A percentile compares a stretch with the other conserved stretches of the same genome.
Conservation (phyloP, 2,888 invertebrate genomes). For the Microctonus brassicae region DNA sequence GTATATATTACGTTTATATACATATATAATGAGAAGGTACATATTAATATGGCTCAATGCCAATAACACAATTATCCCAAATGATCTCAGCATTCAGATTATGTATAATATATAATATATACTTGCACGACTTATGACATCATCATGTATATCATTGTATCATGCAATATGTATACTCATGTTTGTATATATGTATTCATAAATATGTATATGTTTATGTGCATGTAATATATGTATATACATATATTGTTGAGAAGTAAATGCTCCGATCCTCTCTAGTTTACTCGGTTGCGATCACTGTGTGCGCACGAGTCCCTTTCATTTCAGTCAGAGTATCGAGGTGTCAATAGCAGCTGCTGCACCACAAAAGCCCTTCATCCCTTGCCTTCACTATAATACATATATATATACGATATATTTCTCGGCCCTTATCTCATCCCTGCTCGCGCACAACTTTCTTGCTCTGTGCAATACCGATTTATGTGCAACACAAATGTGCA, state of each 20-base stretch:
- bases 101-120: background rate
- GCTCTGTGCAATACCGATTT: too few relatives aligned
- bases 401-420: too few relatives aligned
- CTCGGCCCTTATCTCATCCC: conserved; percentile 30
- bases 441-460: background rate
- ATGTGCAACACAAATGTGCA: too few relatives aligned
- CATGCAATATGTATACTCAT: background rate
- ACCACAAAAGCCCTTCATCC: conserved; percentile 60
- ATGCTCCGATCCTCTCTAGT: conserved; percentile 12
- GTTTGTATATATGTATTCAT: conserved; percentile 21
- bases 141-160: too few relatives aligned
- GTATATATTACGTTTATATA: too few relatives aligned
- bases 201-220: conserved; percentile 28
- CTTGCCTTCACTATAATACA: conserved; percentile 3
- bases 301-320: conserved; percentile 58
- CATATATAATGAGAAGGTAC: background rate
- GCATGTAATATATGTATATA: background rate
- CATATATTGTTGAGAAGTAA: background rate
- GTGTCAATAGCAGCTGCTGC: conserved; percentile 70
- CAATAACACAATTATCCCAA: conserved; percentile 13
- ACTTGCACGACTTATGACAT: background rate
- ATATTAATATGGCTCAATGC: conserved; percentile 3
- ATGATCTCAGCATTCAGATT: conserved; percentile 5
- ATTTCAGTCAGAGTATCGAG: conserved; percentile 68
- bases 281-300: conserved; percentile 29